Evolutionary conservation across 1,140 invertebrate genomes (phyloP), one percentile per base, ranked within the genome.

Genomic region (Magallana ariakensis): DNA sequence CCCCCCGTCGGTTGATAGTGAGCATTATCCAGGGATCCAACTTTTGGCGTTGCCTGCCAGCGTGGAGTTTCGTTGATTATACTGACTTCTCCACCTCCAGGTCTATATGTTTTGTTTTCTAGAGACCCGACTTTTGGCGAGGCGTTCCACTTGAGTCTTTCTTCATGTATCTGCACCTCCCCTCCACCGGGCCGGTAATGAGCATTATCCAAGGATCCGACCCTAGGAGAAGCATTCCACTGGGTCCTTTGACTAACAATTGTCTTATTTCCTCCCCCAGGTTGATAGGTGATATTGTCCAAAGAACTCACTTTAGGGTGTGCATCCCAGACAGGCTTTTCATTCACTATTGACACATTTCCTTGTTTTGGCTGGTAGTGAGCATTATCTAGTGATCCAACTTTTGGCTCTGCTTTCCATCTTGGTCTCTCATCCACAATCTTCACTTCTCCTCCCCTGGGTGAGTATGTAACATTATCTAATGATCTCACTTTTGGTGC

Each of bases 401-500:
- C 84, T 75, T 89, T 90, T 53, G 90, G 58, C 6, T 85, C 80
- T 57, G 86, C 87, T 54, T 87, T 89, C 84, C 83, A 91, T 57
- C 87, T 87, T 11, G 87, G 84, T 58, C 84, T 88, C 55, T 91
- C 88, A 82, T 87, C 85, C 3, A 89, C 55, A 19, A 91, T 90
- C 66, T 87, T 86, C 46, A 89, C 90, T 46, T 90, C 86, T 9
- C 89, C 90, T 13, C 91, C 90, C 87, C 88, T 84, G 62, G 93
- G 91, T 46, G 86, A 87, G 80, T 92, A 90, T 81, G 96, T 96
- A 0, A 97, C 96, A 94, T 98, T 99, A 13, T 98, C 96, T 92
- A 99, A 94, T 1, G 98, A 99, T 7, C 98, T 98, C 89, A 99
- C 98, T 95, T 92, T 93, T 97, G 93, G 33, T 33, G 58, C 81